phyloP scores from a whole-genome alignment of 1,140 invertebrate species.

The Lordiphosa clarofinis region DNA sequence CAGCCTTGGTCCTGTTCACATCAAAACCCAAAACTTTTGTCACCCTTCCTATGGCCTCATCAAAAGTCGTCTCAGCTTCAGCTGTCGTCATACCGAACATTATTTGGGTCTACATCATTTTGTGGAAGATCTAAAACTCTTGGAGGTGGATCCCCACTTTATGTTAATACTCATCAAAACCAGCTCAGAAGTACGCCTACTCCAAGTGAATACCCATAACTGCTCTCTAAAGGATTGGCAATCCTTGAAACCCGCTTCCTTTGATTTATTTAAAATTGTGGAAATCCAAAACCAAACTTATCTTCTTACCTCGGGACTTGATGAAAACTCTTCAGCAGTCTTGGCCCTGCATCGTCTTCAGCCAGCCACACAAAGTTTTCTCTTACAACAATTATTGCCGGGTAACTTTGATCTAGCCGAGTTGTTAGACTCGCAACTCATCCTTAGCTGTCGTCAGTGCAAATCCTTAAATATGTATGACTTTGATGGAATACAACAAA shows the following conservation, averaged over 20 bases:
- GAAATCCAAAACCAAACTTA: background rate
- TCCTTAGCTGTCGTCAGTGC: slow-evolving; percentile 2
- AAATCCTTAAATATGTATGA: background rate
- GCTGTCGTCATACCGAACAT: slow-evolving; percentile 31
- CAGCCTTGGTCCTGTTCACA: background rate
- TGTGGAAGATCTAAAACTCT: slow-evolving; percentile 32
- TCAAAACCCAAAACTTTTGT: slow-evolving; percentile 60
- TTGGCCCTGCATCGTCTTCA: slow-evolving; percentile 49
- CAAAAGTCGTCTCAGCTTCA: slow-evolving; percentile 52
- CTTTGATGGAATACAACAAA: background rate
- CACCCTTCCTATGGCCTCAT: slow-evolving; percentile 15
- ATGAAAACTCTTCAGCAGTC: background rate
- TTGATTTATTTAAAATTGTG: slow-evolving; percentile 40
- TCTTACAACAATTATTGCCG: slow-evolving; percentile 42
- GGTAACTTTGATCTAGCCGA: slow-evolving; percentile 65
- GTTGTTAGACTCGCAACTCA: slow-evolving; percentile 37
- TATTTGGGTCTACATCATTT: slow-evolving; percentile 48
- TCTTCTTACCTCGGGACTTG: slow-evolving; percentile 29
- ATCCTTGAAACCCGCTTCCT: slow-evolving; percentile 37
- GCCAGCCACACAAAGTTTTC: slow-evolving; percentile 20
- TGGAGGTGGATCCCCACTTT: background rate
- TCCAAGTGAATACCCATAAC: slow-evolving; percentile 30
- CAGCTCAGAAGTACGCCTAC: slow-evolving; percentile 57
- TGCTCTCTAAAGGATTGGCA: slow-evolving; percentile 67
- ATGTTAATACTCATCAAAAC: slow-evolving; percentile 42